Base-by-base conservation (phyloP, 2,888 invertebrate species). In the Cephalotes varians region DNA sequence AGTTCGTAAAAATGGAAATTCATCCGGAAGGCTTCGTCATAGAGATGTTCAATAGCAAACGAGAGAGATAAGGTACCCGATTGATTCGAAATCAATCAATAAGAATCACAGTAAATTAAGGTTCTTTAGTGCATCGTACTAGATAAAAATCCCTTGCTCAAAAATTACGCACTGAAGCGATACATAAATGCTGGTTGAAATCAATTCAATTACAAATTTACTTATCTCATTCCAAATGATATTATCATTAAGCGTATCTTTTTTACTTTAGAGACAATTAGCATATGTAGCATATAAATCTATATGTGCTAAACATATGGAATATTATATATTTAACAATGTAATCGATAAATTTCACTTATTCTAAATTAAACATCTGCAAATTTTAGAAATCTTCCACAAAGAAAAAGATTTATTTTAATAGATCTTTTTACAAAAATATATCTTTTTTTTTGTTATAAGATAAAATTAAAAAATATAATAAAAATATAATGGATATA, bases 41-140 rank as follows among this genome's bases (percentile, higher is more conserved):
- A 56, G 58, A 64, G 67, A 79, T 81, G 79, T 72, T 82, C 37
- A 56, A 81, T 67, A 82, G 82, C 83, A 72, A 62, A 79, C 65
- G 80, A 69, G 54, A 79, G 71, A 88, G 85, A 88, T 88, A 88
- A 88, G 83, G 60, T 74, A 28, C 74, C 73, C 74, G 54, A 82
- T 82, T 58, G 54, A 56, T 83, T 56, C n/a, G 71, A 40, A 71
- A 71, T 83, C 71, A 64, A 81, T 73, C 74, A 88, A 88, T 88
- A 88, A 88, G 81, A 15, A 87, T 88, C 83, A 62, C 84, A 83
- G 74, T 87, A 88, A 88, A 87, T 88, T 88, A 83, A 82, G 65
- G 3, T 87, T 87, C 71, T 87, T 88, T 88, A 88, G 73, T 64
- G 51, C 37, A 44, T 74, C 47, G 37, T 47, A 40, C 15, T 18